Conservation (phyloP, 2,113 vertebrate genomes). For the Pimephales promelas region DNA sequence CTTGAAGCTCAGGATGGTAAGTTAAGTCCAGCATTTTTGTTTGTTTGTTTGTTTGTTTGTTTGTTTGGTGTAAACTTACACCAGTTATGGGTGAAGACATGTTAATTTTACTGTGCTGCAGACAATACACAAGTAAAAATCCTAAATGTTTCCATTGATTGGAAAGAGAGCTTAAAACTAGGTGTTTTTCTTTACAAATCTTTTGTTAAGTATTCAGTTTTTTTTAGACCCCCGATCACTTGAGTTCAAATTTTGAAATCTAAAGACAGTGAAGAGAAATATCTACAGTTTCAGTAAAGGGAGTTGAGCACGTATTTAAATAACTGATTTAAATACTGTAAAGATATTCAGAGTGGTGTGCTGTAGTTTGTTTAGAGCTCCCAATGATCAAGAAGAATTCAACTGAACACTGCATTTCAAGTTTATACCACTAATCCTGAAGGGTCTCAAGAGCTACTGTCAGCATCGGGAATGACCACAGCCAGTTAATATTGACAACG, state of each 20-base stretch:
- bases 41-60: not conserved
- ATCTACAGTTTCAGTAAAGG: not conserved
- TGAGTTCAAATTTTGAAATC: slow-evolving; percentile 45
- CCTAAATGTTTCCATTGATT: not conserved
- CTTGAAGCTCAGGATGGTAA: slow-evolving; percentile 79
- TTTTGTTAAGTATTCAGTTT: not conserved
- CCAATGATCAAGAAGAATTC: not conserved
- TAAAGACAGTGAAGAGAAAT: slow-evolving; percentile 52
- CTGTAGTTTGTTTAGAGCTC: not conserved
- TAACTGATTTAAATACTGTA: not conserved
- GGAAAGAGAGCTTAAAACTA: not conserved
- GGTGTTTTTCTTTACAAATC: not conserved
- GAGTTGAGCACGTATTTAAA: not conserved
- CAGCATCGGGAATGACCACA: slow-evolving; percentile 46
- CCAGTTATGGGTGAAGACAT: not conserved
- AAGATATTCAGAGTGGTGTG: not conserved
- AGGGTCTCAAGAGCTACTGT: slow-evolving; percentile 29
- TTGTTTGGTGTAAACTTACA: not conserved
- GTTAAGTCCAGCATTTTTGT: slow-evolving; percentile 40
- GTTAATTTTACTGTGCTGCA: not conserved
- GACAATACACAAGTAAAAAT: not conserved
- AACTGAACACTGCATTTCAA: not conserved
- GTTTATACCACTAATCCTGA: slow-evolving; percentile 16
- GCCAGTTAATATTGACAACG: slow-evolving; percentile 55
- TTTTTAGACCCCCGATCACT: not conserved